phyloP scores from a whole-genome alignment of 2,113 vertebrate species.

The Anas platyrhynchos region DNA sequence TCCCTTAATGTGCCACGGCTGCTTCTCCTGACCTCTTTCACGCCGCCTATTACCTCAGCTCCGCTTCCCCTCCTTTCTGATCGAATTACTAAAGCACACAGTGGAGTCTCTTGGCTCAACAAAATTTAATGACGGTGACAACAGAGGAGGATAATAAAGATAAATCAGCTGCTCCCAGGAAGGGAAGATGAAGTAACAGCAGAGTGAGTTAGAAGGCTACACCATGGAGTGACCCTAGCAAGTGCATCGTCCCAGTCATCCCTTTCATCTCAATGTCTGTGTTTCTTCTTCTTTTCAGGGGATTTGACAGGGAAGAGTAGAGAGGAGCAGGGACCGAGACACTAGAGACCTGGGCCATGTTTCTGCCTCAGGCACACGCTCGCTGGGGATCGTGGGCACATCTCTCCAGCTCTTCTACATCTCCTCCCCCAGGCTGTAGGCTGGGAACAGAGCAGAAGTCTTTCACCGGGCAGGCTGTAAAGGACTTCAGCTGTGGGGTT shows the following conservation, averaged over 20 bases:
- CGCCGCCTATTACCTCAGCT: conserved; percentile 52
- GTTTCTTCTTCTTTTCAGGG: background rate
- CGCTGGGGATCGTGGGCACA: background rate
- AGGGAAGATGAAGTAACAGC: conserved; percentile 53
- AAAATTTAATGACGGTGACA: conserved; percentile 68
- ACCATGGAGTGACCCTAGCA: background rate
- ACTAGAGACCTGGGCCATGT: background rate
- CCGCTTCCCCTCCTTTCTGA: conserved; percentile 39
- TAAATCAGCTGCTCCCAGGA: conserved; percentile 55
- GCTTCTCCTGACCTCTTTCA: conserved; percentile 64
- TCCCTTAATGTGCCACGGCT: conserved; percentile 46
- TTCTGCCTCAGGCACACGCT: background rate
- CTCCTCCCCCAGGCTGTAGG: background rate
- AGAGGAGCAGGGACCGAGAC: background rate
- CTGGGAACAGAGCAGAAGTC: background rate
- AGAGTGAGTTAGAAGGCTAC: conserved; percentile 36
- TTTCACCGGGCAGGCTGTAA: background rate
- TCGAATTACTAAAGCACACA: conserved; percentile 66
- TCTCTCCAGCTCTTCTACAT: background rate
- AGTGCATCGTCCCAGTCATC: background rate
- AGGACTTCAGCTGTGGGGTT: background rate
- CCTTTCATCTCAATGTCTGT: background rate
- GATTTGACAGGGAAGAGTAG: background rate
- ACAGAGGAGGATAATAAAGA: conserved; percentile 68
- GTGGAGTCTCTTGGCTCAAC: conserved; percentile 60